Evolutionary conservation across 2,797 vertebrate species (phyloP), one percentile per base, ranked within the genome.

Genomic region (Eulemur albifrons): DNA sequence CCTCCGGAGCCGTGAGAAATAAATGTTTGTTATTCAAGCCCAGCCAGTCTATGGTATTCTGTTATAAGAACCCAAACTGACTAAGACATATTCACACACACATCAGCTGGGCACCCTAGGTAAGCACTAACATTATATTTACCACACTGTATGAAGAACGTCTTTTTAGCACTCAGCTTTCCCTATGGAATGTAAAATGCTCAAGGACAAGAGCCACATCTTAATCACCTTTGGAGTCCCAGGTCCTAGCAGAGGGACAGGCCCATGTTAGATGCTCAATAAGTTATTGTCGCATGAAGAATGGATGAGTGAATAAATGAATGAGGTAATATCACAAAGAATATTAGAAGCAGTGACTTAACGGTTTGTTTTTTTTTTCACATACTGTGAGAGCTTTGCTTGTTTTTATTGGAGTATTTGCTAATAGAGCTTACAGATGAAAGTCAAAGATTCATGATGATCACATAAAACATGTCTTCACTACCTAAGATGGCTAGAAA

Each of bases 371-470:
- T 45, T 45, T 75, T 88, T 69, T 85, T 85, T 90, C 70, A n/a
- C n/a, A 50, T 67, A 54, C 54, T 23, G 15, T 83, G 69, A 70
- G 35, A 70, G n/a, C 11, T 86, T 72, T 86, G 2, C 8, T 3
- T 48, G 4, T 67, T 94, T 87, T 95, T 84, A 63, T 23, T 76
- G 18, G 4, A 48, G 5, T 23, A 85, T 43, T 90, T 88, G 88
- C 30, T 52, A 38, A 54, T 27, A 63, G 4, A 73, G 43, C 7
- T 95, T 88, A 57, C 7, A 83, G 20, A 72, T 72, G 32, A 91
- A 88, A 95, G 63, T 54, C 90, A 79, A 73, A 91, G 38, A 90
- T 82, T 69, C 85, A n/a, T 54, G n/a, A 52, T 45, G n/a, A 52
- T 61, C 50, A 93, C 23, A 48, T 93, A 92, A 87, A 95, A 61